phyloP scores from a whole-genome alignment of 2,888 invertebrate genomes.

The Drosophila anomalipes region DNA sequence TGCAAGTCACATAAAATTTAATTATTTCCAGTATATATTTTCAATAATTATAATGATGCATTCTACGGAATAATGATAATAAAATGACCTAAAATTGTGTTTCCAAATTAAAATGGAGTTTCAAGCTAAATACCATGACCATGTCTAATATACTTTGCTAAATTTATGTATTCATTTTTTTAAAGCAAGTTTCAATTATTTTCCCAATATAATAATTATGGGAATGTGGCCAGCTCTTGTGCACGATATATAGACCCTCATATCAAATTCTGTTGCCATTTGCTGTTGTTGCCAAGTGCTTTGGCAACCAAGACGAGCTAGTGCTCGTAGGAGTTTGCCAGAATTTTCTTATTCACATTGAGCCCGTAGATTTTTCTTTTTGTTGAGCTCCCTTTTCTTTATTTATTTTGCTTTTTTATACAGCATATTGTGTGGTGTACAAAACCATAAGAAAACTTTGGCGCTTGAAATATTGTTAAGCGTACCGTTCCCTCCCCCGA shows the following conservation, averaged over 20 bases:
- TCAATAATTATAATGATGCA: background rate
- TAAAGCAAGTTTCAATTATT: background rate
- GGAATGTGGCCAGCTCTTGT: background rate
- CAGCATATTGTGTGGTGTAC: slow-evolving; percentile 53
- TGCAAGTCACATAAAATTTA: background rate
- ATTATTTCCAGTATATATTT: background rate
- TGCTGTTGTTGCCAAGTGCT: slow-evolving; percentile 28
- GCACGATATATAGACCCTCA: background rate
- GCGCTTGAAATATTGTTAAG: slow-evolving; percentile 76
- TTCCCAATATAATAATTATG: background rate
- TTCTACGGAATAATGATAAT: background rate
- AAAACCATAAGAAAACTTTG: slow-evolving; percentile 62
- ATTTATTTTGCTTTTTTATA: slow-evolving; percentile 17
- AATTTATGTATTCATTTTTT: background rate
- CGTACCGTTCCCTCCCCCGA: slow-evolving; percentile 30
- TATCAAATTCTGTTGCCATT: slow-evolving; percentile 17
- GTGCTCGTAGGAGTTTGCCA: slow-evolving; percentile 30
- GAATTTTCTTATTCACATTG: slow-evolving; percentile 61
- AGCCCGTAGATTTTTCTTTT: slow-evolving; percentile 57
- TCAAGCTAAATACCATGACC: background rate
- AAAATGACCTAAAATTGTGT: background rate
- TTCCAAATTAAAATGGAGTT: background rate
- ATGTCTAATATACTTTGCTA: background rate
- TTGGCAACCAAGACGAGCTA: slow-evolving; percentile 26
- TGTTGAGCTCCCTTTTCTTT: slow-evolving; percentile 30